Conservation (phyloP, 2,797 vertebrate genomes). For the Ambastaia sidthimunki region DNA sequence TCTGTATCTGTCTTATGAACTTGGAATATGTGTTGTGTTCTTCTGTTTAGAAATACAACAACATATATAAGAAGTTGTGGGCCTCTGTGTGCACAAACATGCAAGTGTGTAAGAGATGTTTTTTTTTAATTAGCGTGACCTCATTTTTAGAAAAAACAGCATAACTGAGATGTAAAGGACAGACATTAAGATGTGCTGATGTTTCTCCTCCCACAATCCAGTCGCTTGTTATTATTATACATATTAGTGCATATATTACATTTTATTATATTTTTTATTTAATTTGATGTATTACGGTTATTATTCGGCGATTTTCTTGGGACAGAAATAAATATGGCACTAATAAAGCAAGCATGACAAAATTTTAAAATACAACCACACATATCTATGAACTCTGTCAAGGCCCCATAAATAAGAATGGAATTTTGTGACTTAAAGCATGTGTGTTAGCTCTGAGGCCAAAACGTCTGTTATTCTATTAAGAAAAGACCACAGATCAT, state of each 20-base stretch:
- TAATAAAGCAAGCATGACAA: neutral
- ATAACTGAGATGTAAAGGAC: neutral
- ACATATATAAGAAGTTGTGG: neutral
- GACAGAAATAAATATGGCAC: neutral
- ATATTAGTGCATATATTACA: neutral
- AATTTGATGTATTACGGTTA: too few relatives aligned
- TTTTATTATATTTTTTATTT: neutral
- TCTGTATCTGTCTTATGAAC: constrained; percentile 7
- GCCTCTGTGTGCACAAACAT: neutral
- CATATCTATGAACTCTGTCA: neutral
- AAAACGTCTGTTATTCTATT: neutral
- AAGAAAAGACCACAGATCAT: neutral
- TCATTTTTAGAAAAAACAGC: neutral
- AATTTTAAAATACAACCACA: neutral
- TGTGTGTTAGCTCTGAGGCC: neutral
- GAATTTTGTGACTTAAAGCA: neutral
- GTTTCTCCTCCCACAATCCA: neutral
- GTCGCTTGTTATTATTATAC: neutral
- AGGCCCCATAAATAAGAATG: neutral
- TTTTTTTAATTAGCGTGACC: neutral
- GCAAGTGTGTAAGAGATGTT: neutral
- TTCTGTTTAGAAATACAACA: neutral
- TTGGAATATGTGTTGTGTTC: neutral
- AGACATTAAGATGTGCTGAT: too few relatives aligned
- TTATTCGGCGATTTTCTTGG: neutral